Evolutionary conservation across 1,140 invertebrate species (phyloP).

Genomic region (Trichonephila inaurata): DNA sequence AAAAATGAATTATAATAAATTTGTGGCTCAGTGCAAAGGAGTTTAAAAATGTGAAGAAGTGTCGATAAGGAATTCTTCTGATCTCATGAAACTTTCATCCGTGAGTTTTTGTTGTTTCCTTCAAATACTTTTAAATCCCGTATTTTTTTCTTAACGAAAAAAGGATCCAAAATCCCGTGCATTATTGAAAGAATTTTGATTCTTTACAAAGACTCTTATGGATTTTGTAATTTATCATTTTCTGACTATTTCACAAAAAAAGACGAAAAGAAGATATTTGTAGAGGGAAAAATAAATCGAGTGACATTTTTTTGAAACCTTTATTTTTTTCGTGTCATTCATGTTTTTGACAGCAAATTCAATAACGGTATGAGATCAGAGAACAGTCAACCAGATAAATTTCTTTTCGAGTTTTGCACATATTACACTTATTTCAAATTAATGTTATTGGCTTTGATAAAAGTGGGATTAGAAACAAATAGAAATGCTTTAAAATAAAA

Average conservation of each 20-base stretch:
- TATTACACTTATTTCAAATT: no score
- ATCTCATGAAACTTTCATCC: constrained; percentile 55
- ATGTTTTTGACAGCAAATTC: no score
- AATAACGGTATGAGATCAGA: no score
- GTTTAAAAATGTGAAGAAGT: background rate
- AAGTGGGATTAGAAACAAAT: no score
- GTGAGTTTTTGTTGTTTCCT: background rate
- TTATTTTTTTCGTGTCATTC: no score
- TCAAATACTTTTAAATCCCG: background rate
- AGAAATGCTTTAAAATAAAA: no score
- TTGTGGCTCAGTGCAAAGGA: background rate
- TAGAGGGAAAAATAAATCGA: background rate
- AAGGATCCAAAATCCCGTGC: background rate
- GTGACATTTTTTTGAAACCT: background rate
- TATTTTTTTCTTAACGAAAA: background rate
- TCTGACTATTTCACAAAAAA: background rate
- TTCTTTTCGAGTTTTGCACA: no score
- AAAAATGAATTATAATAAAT: background rate
- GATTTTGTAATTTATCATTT: constrained; percentile 20
- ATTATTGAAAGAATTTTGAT: background rate
- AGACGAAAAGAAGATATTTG: background rate
- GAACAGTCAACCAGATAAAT: no score
- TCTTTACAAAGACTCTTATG: background rate
- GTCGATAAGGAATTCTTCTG: background rate
- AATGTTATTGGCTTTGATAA: no score